phyloP scores from a whole-genome alignment of 2,888 invertebrate genomes.

The Apamea sordens region DNA sequence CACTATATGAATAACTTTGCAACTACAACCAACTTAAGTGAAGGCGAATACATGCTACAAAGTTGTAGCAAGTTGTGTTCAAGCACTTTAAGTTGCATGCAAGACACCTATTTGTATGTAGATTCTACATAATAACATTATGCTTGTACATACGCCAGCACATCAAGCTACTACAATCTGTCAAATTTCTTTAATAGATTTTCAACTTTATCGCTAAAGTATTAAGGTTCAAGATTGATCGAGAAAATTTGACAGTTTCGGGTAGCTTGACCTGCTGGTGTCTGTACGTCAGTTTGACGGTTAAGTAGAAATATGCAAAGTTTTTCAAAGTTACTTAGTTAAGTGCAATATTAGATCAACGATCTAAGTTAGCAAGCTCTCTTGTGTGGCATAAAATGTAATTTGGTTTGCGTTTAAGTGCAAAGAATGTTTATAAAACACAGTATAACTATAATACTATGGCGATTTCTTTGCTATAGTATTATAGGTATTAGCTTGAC shows the following conservation, averaged over 20 bases:
- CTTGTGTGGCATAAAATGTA: not conserved
- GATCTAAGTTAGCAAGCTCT: not conserved
- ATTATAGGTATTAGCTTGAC: no score
- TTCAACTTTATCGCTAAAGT: no score
- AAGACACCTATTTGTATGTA: slow-evolving; percentile 50
- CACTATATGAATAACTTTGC: slow-evolving; percentile 18
- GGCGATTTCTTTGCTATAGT: not conserved
- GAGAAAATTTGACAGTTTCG: no score
- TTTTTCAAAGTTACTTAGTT: slow-evolving; percentile 22
- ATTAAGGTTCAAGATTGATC: no score
- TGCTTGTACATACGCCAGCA: no score
- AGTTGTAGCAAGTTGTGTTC: slow-evolving; percentile 46
- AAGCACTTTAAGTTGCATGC: slow-evolving; percentile 43
- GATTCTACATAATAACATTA: slow-evolving; percentile 32
- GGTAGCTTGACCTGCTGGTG: no score
- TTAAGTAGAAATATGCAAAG: slow-evolving; percentile 13
- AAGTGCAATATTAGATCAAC: slow-evolving; percentile 19
- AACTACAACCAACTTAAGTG: slow-evolving; percentile 31
- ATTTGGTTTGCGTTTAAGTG: not conserved
- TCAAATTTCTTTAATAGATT: no score
- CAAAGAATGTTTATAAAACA: not conserved
- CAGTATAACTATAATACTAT: not conserved
- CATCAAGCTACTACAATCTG: no score
- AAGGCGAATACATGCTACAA: slow-evolving; percentile 22
- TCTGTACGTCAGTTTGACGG: slow-evolving; percentile 30